Evolutionary conservation across 1,140 invertebrate genomes (phyloP).

Genomic region (Caenorhabditis remanei): DNA sequence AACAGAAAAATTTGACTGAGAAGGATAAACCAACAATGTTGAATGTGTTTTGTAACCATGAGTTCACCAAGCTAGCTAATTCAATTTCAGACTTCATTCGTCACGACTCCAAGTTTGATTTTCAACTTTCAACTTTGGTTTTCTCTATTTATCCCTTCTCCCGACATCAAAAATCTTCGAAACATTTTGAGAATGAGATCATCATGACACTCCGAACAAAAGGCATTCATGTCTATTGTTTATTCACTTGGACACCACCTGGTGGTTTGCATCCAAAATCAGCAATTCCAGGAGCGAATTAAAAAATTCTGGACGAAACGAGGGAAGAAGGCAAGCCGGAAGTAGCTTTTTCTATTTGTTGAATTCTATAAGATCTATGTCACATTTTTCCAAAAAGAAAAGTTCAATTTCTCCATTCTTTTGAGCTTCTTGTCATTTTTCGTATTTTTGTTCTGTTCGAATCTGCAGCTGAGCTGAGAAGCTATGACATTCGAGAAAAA

Average conservation of each 20-base stretch:
- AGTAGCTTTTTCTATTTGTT: background rate
- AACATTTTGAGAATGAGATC: background rate
- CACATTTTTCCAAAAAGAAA: background rate
- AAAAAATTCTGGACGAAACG: background rate
- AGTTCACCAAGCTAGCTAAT: background rate
- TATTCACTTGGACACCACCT: conserved; percentile 29
- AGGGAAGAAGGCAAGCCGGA: background rate
- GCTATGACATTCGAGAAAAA: conserved; percentile 4
- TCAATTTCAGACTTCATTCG: conserved; percentile 10
- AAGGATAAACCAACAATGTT: background rate
- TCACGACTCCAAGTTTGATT: background rate
- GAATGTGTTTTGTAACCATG: background rate
- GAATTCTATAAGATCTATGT: background rate
- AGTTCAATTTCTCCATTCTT: background rate
- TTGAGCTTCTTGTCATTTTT: background rate
- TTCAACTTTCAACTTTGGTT: conserved; percentile 34
- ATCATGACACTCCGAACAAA: background rate
- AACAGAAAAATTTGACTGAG: too few relatives aligned
- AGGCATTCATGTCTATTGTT: background rate
- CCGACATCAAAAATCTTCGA: conserved; percentile 3
- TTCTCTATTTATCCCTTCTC: background rate
- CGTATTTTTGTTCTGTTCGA: background rate
- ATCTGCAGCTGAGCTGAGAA: background rate
- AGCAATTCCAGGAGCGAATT: background rate
- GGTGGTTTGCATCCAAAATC: background rate